Base-by-base conservation (phyloP, 2,113 vertebrate species). In the Zapus hudsonius region DNA sequence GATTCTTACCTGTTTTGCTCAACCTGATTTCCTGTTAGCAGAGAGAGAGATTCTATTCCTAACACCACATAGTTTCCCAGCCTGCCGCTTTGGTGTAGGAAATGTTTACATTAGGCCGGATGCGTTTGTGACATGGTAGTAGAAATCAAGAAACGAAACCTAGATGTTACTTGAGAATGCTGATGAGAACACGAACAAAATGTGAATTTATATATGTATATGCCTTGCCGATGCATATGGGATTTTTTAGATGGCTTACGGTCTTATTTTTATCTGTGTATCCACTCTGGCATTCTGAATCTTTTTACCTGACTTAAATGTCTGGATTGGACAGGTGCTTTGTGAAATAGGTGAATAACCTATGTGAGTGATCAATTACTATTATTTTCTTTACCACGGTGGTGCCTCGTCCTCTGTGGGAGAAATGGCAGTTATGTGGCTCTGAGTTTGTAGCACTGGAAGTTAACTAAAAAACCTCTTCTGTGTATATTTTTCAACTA, bases 21-120 rank as follows among this genome's bases (percentile, higher is more conserved):
- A 72, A 90, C 29, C 40, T n/a, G 15, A 90, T 92, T 93, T 81
- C 86, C 67, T 92, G 90, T 81, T 81, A 59, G 44, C 23, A 55
- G 20, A 64, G 25, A 23, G n/a, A 42, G 27, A 82, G 40, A 25
- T 25, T 38, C 52, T 70, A 36, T 92, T 87, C 63, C 84, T 13
- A 11, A 6, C 19, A 22, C 64, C 63, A 13, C 29, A 31, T 70
- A 59, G 27, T 76, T 84, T 90, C 61, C 38, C 7, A 61, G 7
- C 80, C 72, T 90, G 81, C 25, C 91, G 55, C 42, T 31, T 84
- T 52, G 40, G 29, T 81, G 8, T 42, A 59, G 55, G 59, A 90
- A 92, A 76, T 67, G 16, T 83, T 90, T 84, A 76, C 84, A 47
- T 80, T 67, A 31, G n/a, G 33, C 85, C 87, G 67, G 57, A 67